Percentiles rank a stretch among this genome's conserved stretches.
Conservation (phyloP, 2,888 invertebrate genomes). For the Macrostomum cliftonense region DNA sequence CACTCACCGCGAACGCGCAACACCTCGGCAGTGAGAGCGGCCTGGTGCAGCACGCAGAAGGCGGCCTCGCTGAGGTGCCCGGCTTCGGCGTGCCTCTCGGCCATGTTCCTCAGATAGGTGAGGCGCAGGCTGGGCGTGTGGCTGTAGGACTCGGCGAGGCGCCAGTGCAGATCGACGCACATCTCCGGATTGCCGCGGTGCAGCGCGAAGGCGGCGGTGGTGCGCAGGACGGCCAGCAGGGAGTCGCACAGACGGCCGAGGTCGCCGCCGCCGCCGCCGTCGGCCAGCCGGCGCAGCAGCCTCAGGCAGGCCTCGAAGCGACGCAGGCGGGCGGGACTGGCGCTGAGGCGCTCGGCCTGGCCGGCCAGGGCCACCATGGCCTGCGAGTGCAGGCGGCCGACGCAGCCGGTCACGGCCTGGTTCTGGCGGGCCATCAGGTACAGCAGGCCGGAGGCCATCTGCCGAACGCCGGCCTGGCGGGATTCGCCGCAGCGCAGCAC, state of each 20-base stretch:
- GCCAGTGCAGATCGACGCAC: slow-evolving; percentile 70
- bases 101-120: slow-evolving; percentile 87
- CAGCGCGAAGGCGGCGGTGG: slow-evolving; percentile 73
- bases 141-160: slow-evolving; percentile 65
- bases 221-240: slow-evolving; percentile 61
- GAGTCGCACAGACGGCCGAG: no score
- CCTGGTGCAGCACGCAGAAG: slow-evolving; percentile 79
- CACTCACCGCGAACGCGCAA: slow-evolving; percentile 45
- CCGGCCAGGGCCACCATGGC: no score
- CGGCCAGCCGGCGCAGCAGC: no score
- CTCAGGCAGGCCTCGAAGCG: no score
- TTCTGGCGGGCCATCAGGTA: no score
- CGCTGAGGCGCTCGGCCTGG: no score
- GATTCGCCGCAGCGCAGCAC: neutral
- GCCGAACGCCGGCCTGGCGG: neutral
- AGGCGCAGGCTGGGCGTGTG: slow-evolving; percentile 79
- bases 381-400: no score
- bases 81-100: slow-evolving; percentile 58
- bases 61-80: slow-evolving; percentile 79
- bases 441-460: no score
- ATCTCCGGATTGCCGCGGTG: slow-evolving; percentile 77
- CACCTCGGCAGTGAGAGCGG: slow-evolving; percentile 81
- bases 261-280: no score
- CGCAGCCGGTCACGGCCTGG: no score
- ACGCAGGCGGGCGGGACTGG: no score